Conservation (phyloP, 2,113 vertebrate species). For the Uria lomvia region DNA sequence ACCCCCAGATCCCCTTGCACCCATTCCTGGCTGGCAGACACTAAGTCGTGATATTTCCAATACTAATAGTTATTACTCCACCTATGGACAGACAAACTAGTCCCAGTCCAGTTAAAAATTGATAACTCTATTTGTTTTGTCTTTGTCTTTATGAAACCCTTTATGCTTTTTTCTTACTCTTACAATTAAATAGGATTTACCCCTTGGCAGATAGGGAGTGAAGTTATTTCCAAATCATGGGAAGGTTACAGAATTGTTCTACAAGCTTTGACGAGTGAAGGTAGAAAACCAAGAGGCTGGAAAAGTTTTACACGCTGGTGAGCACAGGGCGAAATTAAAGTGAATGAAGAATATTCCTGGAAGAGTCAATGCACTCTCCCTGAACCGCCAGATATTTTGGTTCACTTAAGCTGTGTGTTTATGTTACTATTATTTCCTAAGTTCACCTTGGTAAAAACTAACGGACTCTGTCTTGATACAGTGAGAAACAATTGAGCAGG, state of each 20-base stretch:
- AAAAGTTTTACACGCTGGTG: neutral
- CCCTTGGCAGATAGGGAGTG: neutral
- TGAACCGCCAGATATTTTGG: neutral
- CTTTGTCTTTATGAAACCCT: neutral
- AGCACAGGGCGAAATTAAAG: neutral
- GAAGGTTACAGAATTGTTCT: neutral
- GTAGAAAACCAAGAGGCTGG: neutral
- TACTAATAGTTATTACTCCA: neutral
- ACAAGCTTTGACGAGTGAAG: neutral
- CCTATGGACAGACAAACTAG: neutral
- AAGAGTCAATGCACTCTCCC: neutral
- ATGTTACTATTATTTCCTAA: neutral
- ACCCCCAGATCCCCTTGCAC: neutral
- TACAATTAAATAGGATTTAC: neutral
- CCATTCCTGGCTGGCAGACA: neutral
- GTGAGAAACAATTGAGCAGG: conserved; percentile 21
- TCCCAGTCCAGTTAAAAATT: neutral
- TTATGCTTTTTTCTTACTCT: neutral
- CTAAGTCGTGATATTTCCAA: neutral
- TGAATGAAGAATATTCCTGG: neutral
- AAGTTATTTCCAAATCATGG: neutral
- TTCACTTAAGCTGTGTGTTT: conserved; percentile 30
- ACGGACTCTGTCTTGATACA: neutral
- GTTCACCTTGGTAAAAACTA: conserved; percentile 48
- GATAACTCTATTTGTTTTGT: neutral